These are phyloP conservation scores for Mesocricetus auratus DNA, from an alignment of 2,113 vertebrate genomes.

Conservation along the genomic window DNA sequence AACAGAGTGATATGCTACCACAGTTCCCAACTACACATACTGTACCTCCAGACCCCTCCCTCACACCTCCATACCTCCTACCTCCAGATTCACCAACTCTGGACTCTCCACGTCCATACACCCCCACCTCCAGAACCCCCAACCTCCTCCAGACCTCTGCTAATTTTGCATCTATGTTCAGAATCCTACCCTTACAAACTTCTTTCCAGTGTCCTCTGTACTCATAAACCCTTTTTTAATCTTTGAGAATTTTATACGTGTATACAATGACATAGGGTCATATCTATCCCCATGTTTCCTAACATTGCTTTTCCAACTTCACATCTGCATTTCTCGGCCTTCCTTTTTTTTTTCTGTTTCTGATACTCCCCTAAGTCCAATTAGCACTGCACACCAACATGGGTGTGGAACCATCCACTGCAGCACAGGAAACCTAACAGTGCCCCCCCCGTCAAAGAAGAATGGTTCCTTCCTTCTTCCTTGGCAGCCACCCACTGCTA, in stretches of 20 bases:
- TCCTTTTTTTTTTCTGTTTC: neutral
- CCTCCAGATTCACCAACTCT: neutral
- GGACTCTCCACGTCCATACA: no score
- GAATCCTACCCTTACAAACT: neutral
- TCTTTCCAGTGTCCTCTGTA: neutral
- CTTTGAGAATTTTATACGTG: neutral
- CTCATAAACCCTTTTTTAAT: neutral
- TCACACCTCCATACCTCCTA: no score
- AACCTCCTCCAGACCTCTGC: neutral
- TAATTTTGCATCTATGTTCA: conserved; percentile 18
- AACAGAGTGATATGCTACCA: neutral
- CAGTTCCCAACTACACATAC: neutral
- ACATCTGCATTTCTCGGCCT: neutral
- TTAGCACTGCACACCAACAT: neutral
- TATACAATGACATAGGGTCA: neutral
- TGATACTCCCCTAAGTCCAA: neutral
- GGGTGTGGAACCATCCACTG: neutral
- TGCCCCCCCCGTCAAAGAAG: neutral
- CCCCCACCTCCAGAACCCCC: neutral
- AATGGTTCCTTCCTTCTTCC: neutral
- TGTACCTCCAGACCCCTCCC: neutral
- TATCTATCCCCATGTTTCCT: neutral
- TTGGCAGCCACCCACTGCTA: neutral
- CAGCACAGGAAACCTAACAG: no score
- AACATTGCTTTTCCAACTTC: neutral